phyloP scores from a whole-genome alignment of 2,797 vertebrate genomes.

The Pipistrellus nathusii region DNA sequence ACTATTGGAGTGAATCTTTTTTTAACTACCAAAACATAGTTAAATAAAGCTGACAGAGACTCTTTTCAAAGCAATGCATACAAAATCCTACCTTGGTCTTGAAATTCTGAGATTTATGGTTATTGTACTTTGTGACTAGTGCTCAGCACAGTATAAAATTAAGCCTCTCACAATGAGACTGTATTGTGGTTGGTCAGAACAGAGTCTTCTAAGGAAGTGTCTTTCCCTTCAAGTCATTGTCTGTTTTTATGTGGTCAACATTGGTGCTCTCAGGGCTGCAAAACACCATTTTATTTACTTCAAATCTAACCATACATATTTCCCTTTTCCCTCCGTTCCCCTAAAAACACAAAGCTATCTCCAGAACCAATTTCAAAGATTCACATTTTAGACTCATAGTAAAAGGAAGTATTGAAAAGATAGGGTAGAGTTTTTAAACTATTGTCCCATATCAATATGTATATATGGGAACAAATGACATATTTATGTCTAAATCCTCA shows the following conservation, averaged over 20 bases:
- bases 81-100: conserved; percentile 46
- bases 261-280: not conserved
- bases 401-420: conserved; percentile 50
- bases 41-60: conserved; percentile 64
- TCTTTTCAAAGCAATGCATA: conserved; percentile 39
- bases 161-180: conserved; percentile 62
- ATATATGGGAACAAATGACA: conserved; percentile 31
- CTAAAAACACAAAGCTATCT: conserved; percentile 48
- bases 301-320: conserved; percentile 29
- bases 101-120: conserved; percentile 45
- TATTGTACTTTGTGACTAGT: conserved; percentile 61
- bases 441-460: conserved; percentile 1
- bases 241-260: conserved; percentile 38
- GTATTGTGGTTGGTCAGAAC: conserved; percentile 52
- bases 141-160: conserved; percentile 69
- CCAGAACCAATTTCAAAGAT: conserved; percentile 19
- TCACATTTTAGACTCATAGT: conserved; percentile 35
- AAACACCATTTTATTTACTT: conserved; percentile 51
- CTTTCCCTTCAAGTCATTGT: conserved; percentile 44
- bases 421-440: conserved; percentile 47
- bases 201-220: conserved; percentile 36
- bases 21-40: conserved; percentile 51
- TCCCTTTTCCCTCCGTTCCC: conserved; percentile 15
- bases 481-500: conserved; percentile 36
- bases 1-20: not conserved